Evolutionary conservation across 2,797 vertebrate species (phyloP).

Genomic region (Chloroceryle inda): DNA sequence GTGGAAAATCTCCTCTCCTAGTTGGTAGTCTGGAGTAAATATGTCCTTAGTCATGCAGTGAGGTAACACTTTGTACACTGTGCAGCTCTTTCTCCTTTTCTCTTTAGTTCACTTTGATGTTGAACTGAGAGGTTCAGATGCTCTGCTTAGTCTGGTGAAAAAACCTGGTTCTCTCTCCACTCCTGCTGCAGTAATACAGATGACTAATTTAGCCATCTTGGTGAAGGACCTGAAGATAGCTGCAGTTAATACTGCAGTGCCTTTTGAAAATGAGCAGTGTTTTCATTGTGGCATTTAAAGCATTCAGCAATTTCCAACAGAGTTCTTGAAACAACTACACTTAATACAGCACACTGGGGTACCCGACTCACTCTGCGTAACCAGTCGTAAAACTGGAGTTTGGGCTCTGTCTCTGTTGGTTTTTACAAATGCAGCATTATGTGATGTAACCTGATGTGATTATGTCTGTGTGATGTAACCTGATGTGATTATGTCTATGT

Average conservation of each 20-base stretch:
- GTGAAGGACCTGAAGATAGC: background rate
- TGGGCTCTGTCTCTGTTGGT: background rate
- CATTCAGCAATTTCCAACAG: background rate
- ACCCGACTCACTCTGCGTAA: background rate
- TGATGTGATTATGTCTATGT: background rate
- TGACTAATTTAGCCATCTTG: background rate
- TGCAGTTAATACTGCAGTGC: background rate
- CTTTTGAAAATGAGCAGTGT: background rate
- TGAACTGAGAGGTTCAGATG: background rate
- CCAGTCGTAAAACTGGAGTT: background rate
- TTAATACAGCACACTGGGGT: background rate
- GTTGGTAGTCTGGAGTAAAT: background rate
- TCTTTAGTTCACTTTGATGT: background rate
- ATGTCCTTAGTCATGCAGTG: rapidly evolving
- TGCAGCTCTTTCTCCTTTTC: background rate
- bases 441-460: background rate
- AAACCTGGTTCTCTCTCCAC: background rate
- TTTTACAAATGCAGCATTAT: background rate
- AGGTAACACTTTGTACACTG: background rate
- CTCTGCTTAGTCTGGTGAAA: background rate
- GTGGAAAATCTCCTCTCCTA: background rate
- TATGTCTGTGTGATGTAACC: background rate
- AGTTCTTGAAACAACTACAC: background rate
- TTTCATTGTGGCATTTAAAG: background rate
- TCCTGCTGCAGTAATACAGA: background rate